Evolutionary conservation across 2,113 vertebrate species (phyloP), one percentile per base, ranked within the genome.

Genomic region (Phyllostomus hastatus): DNA sequence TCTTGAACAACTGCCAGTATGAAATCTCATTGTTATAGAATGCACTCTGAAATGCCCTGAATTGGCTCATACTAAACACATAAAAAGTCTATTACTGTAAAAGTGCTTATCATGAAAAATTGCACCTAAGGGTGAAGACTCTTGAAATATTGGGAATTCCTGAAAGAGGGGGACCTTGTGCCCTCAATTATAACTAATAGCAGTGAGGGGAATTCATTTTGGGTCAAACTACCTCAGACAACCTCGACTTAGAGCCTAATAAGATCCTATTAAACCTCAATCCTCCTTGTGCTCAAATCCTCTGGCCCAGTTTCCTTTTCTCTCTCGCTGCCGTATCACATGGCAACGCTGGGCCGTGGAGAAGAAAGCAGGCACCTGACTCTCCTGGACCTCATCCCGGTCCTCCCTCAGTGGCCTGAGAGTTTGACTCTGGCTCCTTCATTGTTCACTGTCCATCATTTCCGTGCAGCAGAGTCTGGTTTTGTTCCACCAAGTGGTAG

Each of bases 171-270:
- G 24, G 92, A 70, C 59, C 20, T 28, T 75, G n/a, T 93, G 86
- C 82, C 86, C 96, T 97, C 83, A 96, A 88, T 96, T 95, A 93
- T 57, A 84, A 94, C 91, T 94, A 97, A 96, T 2, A 96, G 90
- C 48, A 8, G 50, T 17, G 26, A 26, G n/a, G 38, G 2, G 50
- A 46, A 81, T 43, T 70, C 75, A 93, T 59, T 95, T 35, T 24
- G 90, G 64, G 64, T 94, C 84, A 88, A 38, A 91, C 87, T 66
- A 88, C 46, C 72, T 97, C 91, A 95, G 85, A 5, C 61, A 95
- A 85, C 50, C 94, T 93, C 57, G 73, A 80, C 83, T 93, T 26
- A 70, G n/a, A 89, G 64, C 59, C 85, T 79, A 91, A 95, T 67
- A 96, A 96, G 96, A 98, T 89, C 83, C 91, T 96, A 38, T 85